phyloP scores from a whole-genome alignment of 2,888 invertebrate species.

The Tolmerus cingulatus region DNA sequence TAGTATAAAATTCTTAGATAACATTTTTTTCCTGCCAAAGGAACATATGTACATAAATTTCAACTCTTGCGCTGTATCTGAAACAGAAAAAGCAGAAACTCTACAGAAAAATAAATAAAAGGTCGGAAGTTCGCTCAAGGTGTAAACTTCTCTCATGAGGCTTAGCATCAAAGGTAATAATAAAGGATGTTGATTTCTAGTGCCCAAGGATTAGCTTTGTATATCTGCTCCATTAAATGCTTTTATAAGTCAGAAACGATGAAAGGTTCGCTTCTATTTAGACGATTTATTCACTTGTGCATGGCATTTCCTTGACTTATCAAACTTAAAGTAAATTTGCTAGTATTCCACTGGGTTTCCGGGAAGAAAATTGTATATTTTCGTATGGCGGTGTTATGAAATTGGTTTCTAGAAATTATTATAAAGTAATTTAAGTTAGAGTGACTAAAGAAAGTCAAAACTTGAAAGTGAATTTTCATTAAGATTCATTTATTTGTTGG shows the following conservation, averaged over 20 bases:
- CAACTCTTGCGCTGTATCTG: no score
- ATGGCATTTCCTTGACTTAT: neutral
- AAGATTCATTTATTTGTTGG: no score
- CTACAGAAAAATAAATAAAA: neutral
- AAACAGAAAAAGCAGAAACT: neutral
- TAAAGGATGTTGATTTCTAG: neutral
- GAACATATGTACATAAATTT: neutral
- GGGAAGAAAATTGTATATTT: neutral
- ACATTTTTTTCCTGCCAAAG: neutral
- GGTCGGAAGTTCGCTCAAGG: neutral
- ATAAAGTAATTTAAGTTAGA: no score
- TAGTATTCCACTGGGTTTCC: neutral
- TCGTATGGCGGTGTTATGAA: no score
- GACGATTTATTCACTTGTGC: neutral
- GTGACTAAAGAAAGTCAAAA: no score
- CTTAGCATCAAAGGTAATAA: neutral
- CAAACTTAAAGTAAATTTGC: neutral
- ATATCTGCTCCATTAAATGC: neutral
- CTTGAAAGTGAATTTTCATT: no score
- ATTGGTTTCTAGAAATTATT: no score
- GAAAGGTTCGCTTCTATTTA: neutral
- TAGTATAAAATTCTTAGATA: neutral
- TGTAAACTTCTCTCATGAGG: neutral
- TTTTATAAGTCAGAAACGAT: neutral
- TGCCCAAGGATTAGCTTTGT: neutral